phyloP scores from a whole-genome alignment of 2,113 vertebrate genomes.

The Bagarius yarrelli region DNA sequence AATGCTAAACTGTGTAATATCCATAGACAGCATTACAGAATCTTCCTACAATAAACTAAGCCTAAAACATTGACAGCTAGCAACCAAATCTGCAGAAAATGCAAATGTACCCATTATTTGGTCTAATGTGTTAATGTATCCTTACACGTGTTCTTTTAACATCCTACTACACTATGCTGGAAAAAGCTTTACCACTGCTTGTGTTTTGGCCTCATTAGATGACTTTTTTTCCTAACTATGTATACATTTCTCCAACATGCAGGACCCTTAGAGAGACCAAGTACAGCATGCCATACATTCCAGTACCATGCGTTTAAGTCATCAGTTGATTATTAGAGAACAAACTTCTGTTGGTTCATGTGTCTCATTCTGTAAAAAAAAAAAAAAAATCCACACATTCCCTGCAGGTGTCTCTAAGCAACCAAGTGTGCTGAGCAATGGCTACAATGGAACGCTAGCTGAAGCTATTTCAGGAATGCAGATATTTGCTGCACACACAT shows the following conservation, averaged over 20 bases:
- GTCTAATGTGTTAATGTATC: background rate
- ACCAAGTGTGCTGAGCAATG: slow-evolving; percentile 52
- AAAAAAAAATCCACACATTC: slow-evolving; percentile 2
- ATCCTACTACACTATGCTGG: background rate
- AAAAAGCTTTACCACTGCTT: background rate
- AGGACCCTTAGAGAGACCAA: background rate
- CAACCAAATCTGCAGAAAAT: background rate
- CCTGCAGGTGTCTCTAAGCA: slow-evolving; percentile 63
- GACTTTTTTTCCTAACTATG: background rate
- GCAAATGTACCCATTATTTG: background rate
- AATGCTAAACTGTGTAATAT: background rate
- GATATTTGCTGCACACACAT: slow-evolving; percentile 69
- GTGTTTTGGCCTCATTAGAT: background rate
- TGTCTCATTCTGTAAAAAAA: background rate
- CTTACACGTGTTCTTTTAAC: background rate
- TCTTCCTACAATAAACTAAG: background rate
- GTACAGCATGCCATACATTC: background rate
- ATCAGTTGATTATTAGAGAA: background rate
- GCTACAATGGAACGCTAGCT: slow-evolving; percentile 59
- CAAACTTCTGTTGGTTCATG: slow-evolving; percentile 13
- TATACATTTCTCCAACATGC: background rate
- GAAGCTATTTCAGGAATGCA: slow-evolving; percentile 72
- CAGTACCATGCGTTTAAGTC: background rate
- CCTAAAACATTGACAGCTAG: background rate
- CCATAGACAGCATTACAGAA: background rate